Percentiles rank a stretch among this genome's conserved stretches.
Conservation (phyloP, 2,113 vertebrate species). For the Xenopus laevis region DNA sequence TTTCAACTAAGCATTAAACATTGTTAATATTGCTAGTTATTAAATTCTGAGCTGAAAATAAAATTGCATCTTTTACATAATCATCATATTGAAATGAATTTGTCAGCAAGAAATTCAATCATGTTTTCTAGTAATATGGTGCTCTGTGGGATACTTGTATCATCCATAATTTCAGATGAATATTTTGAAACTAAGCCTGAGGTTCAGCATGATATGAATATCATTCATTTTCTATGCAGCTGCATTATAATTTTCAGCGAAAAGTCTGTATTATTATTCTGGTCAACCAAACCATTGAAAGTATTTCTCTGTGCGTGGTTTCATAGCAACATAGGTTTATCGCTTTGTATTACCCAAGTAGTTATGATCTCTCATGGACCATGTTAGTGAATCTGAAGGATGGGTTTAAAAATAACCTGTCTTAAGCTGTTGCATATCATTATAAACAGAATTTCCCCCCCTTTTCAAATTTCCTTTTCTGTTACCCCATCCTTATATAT, state of each 20-base stretch:
- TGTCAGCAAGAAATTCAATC: constrained; percentile 15
- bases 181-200: constrained; percentile 24
- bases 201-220: constrained; percentile 24
- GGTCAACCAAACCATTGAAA: too few relatives aligned
- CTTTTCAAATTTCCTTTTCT: too few relatives aligned
- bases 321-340: too few relatives aligned
- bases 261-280: background rate
- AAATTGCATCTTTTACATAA: constrained; percentile 17
- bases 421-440: too few relatives aligned
- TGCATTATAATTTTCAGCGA: constrained; percentile 21
- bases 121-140: constrained; percentile 12
- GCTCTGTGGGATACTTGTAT: constrained; percentile 7
- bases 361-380: too few relatives aligned
- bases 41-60: constrained; percentile 32
- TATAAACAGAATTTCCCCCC: too few relatives aligned
- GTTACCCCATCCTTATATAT: too few relatives aligned
- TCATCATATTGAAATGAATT: constrained; percentile 24
- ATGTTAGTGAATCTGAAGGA: too few relatives aligned
- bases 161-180: constrained; percentile 22
- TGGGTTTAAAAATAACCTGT: too few relatives aligned
- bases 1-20: constrained; percentile 15
- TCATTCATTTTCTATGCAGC: constrained; percentile 24
- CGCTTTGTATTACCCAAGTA: too few relatives aligned
- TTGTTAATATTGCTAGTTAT: constrained; percentile 16
- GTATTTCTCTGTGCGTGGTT: too few relatives aligned